Percentiles rank a stretch among this genome's conserved stretches.
phyloP scores from a whole-genome alignment of 2,113 vertebrate species.

The Labeo catla region DNA sequence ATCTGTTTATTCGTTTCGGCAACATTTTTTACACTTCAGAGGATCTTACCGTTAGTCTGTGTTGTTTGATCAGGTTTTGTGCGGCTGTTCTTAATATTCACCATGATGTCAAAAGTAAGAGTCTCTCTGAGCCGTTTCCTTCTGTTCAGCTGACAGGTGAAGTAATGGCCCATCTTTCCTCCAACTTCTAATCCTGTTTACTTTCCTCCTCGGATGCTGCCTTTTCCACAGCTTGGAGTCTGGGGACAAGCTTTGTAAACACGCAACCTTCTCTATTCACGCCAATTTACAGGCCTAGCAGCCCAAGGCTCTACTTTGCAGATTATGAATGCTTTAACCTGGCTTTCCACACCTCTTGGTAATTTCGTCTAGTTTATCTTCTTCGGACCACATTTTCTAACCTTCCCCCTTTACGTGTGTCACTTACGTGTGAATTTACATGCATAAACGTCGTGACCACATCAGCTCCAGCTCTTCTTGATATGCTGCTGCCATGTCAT shows the following conservation, averaged over 20 bases:
- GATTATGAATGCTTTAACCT: constrained; percentile 54
- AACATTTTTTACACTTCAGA: constrained; percentile 2
- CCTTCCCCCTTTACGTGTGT: neutral
- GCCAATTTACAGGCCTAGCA: constrained; percentile 52
- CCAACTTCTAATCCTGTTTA: constrained; percentile 54
- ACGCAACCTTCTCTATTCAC: constrained; percentile 44
- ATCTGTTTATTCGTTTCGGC: neutral
- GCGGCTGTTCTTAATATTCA: constrained; percentile 2
- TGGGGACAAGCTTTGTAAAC: constrained; percentile 51
- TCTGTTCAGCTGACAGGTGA: constrained; percentile 40
- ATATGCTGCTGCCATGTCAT: neutral
- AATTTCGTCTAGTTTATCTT: constrained; percentile 41
- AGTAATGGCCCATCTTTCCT: constrained; percentile 48
- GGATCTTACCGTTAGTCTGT: neutral
- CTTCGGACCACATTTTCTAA: constrained; percentile 34
- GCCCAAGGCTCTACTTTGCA: constrained; percentile 57
- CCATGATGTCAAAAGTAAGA: neutral
- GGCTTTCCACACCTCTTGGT: constrained; percentile 45
- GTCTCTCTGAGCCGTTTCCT: neutral
- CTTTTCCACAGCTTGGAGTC: constrained; percentile 38
- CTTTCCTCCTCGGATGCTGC: constrained; percentile 31
- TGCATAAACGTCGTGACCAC: neutral
- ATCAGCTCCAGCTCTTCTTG: neutral
- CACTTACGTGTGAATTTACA: neutral
- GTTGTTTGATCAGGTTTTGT: constrained; percentile 34